Conservation (phyloP, 2,113 vertebrate genomes). For the Tetraodon nigroviridis region DNA sequence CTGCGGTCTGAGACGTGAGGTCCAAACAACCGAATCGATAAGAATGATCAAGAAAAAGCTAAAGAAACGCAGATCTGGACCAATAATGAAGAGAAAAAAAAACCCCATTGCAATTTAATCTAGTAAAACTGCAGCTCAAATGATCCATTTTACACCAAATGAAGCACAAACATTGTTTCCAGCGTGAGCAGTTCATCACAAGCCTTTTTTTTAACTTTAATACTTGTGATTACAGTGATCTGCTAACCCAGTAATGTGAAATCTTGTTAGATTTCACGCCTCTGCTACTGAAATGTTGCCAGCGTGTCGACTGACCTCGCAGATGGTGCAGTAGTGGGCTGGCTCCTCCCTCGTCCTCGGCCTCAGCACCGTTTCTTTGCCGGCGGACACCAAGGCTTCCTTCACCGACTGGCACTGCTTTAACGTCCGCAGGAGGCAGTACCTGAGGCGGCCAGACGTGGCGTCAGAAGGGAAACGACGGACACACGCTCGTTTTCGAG, state of each 20-base stretch:
- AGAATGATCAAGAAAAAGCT: no score
- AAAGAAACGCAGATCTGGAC: no score
- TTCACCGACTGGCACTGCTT: slow-evolving; percentile 96
- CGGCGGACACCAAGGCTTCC: slow-evolving; percentile 85
- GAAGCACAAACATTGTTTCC: neutral
- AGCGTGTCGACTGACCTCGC: slow-evolving; percentile 79
- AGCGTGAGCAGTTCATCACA: neutral
- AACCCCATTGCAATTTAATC: no score
- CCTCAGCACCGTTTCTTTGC: slow-evolving; percentile 91
- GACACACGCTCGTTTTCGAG: neutral
- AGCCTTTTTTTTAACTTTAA: neutral
- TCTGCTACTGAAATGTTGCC: neutral
- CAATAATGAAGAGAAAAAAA: no score
- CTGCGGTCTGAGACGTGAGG: no score
- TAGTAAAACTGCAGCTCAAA: no score
- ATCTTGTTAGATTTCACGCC: slow-evolving; percentile 36
- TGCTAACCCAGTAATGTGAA: slow-evolving; percentile 18
- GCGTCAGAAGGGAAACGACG: neutral
- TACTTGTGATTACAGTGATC: slow-evolving; percentile 7
- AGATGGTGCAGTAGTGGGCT: slow-evolving; percentile 98
- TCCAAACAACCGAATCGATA: no score
- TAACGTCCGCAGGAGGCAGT: slow-evolving; percentile 94
- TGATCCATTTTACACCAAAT: no score
- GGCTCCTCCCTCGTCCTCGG: slow-evolving; percentile 90
- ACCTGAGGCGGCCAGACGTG: slow-evolving; percentile 65